phyloP scores from a whole-genome alignment of 2,113 vertebrate species.

The Oplegnathus fasciatus region DNA sequence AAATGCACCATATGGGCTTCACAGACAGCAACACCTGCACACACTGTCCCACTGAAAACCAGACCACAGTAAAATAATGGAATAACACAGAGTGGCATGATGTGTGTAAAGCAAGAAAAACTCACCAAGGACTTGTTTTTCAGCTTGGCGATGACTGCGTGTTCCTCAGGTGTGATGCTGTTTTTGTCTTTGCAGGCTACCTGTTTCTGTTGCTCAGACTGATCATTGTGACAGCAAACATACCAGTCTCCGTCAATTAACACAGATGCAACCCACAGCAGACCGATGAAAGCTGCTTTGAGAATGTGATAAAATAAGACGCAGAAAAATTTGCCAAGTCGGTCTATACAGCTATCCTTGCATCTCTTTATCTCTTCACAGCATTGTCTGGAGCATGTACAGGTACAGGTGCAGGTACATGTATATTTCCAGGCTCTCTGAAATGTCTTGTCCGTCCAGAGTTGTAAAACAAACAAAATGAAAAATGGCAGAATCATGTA shows the following conservation, averaged over 20 bases:
- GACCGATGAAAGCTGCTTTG: not conserved
- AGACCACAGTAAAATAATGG: not conserved
- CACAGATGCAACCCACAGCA: not conserved
- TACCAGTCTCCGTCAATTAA: conserved; percentile 10
- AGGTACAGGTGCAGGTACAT: not conserved
- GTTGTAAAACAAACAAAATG: not conserved
- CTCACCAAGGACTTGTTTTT: conserved; percentile 32
- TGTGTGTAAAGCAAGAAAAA: not conserved
- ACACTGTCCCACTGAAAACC: too few species aligned
- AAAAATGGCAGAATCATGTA: not conserved
- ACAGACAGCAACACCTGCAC: too few species aligned
- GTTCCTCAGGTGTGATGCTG: not conserved
- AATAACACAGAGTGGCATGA: not conserved
- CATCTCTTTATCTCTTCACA: not conserved
- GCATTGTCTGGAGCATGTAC: too few species aligned
- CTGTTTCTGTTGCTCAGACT: too few species aligned
- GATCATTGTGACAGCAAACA: not conserved
- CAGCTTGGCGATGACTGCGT: not conserved
- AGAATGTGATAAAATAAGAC: not conserved
- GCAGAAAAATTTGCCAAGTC: not conserved
- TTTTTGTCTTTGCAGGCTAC: not conserved
- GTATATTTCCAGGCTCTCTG: not conserved
- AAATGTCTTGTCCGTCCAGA: not conserved
- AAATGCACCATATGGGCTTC: too few species aligned
- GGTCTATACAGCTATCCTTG: too few species aligned